Conservation (phyloP, 2,888 invertebrate genomes). For the Mechanitis mazaeus region DNA sequence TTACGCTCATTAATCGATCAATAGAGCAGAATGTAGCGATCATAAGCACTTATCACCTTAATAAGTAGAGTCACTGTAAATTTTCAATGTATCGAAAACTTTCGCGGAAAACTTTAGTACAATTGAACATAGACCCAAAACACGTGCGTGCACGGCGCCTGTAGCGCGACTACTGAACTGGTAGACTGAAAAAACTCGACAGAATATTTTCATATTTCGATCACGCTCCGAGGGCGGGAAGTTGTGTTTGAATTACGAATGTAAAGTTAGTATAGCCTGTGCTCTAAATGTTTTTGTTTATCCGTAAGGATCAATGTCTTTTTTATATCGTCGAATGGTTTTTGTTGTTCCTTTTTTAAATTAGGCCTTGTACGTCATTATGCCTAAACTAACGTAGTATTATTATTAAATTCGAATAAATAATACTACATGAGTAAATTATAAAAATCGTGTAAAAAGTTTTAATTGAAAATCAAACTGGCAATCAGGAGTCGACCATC, state of each 20-base stretch:
- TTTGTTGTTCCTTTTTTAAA: constrained; percentile 14
- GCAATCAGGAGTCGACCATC: not conserved
- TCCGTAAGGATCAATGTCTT: constrained; percentile 10
- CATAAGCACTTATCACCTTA: constrained; percentile 40
- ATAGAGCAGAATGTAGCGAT: constrained; percentile 19
- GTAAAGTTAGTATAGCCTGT: constrained; percentile 37
- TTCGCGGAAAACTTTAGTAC: constrained; percentile 52
- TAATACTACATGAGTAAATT: too few species aligned
- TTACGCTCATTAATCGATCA: constrained; percentile 16
- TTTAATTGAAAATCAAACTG: constrained; percentile 4
- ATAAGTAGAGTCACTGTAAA: constrained; percentile 21
- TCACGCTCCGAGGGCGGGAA: constrained; percentile 51
- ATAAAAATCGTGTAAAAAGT: not conserved
- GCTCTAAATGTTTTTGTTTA: constrained; percentile 26
- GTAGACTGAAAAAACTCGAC: constrained; percentile 44
- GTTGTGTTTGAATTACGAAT: constrained; percentile 46
- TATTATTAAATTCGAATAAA: too few species aligned
- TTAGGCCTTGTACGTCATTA: not conserved
- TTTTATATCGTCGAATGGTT: constrained; percentile 7
- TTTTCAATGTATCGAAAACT: constrained; percentile 36
- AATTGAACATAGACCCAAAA: constrained; percentile 26
- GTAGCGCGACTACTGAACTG: constrained; percentile 50
- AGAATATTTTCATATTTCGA: constrained; percentile 49
- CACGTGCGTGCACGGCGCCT: constrained; percentile 44
- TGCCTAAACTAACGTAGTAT: too few species aligned